Base-by-base conservation (phyloP, 2,888 invertebrate genomes). In the Drosophila greeni region DNA sequence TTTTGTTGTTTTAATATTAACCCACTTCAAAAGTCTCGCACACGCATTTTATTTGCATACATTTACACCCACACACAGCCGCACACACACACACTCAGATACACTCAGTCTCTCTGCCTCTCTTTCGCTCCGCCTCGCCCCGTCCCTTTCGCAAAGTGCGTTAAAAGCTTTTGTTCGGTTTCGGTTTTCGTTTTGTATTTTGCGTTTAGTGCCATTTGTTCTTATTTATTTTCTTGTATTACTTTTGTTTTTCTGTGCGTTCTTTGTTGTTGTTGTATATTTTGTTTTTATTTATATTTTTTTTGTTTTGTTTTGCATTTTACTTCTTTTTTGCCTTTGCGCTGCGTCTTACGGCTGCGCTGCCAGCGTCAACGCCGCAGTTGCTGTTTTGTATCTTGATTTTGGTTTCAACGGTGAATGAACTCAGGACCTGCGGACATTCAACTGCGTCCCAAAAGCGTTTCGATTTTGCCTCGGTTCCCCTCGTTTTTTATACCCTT, bases 371-470 rank as follows among this genome's bases (percentile, higher is more conserved):
- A n/a, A 20, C 52, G 45, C 52, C 54, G 57, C 60, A 33, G 64
- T 47, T 54, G 58, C 39, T 48, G 57, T 61, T 71, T 76, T 73
- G 80, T 79, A 75, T 76, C 77, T 77, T 77, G 82, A 82, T 82
- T 82, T 81, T 83, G 78, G 75, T 82, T 82, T 83, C 78, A 76
- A 78, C 81, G 82, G 83, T 83, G 82, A 82, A 82, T 75, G 82
- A 82, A 83, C 82, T 82, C 74, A 82, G 82, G 82, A 79, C 79
- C 73, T 74, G 84, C 82, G 82, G 82, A 79, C 82, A 56, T 82
- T 82, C 82, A 79, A 81, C 80, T 75, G 77, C 80, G 67, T 59
- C 67, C 67, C 75, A 79, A 82, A 81, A 79, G 76, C 70, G 66
- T 64, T 68, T 73, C 65, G 65, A 53, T 69, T 67, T 68, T 60